Percentiles rank a stretch among this genome's conserved stretches.
These are phyloP conservation scores for Lordiphosa fenestrarum DNA, from an alignment of 2,888 invertebrate species.

Conservation along the genomic window DNA sequence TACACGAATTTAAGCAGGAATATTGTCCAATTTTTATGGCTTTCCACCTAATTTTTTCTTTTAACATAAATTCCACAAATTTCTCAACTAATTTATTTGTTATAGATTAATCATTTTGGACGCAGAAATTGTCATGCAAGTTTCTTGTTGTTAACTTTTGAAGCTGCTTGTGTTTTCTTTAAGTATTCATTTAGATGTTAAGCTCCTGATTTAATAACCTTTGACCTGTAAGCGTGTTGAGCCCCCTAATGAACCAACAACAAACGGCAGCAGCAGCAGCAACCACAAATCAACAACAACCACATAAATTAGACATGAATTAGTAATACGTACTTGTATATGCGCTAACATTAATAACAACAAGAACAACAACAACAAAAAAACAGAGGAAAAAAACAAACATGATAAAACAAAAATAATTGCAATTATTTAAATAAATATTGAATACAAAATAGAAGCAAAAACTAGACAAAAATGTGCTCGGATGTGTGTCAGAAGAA, in stretches of 20 bases:
- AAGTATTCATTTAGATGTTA: slow-evolving; percentile 65
- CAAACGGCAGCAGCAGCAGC: slow-evolving; percentile 19
- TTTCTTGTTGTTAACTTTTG: too few species aligned
- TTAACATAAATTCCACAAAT: neutral
- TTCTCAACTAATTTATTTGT: too few species aligned
- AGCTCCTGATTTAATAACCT: slow-evolving; percentile 38
- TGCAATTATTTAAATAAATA: slow-evolving; percentile 71
- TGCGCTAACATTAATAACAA: slow-evolving; percentile 26
- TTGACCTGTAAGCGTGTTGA: slow-evolving; percentile 16
- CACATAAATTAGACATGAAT: slow-evolving; percentile 38
- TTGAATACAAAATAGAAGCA: slow-evolving; percentile 51
- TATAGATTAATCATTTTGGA: too few species aligned
- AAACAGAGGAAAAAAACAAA: slow-evolving; percentile 20
- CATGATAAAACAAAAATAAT: slow-evolving; percentile 46
- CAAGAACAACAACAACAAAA: slow-evolving; percentile 3
- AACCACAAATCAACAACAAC: slow-evolving; percentile 16
- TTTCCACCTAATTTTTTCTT: neutral
- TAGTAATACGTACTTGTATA: slow-evolving; percentile 35
- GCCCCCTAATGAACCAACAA: slow-evolving; percentile 28
- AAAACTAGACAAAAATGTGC: too few species aligned
- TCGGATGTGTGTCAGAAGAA: too few species aligned
- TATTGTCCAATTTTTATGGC: too few species aligned
- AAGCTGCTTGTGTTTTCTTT: slow-evolving; percentile 23
- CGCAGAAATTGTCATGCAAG: too few species aligned
- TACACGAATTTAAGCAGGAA: neutral